phyloP scores from a whole-genome alignment of 2,113 vertebrate species.

The Falco punctatus region DNA sequence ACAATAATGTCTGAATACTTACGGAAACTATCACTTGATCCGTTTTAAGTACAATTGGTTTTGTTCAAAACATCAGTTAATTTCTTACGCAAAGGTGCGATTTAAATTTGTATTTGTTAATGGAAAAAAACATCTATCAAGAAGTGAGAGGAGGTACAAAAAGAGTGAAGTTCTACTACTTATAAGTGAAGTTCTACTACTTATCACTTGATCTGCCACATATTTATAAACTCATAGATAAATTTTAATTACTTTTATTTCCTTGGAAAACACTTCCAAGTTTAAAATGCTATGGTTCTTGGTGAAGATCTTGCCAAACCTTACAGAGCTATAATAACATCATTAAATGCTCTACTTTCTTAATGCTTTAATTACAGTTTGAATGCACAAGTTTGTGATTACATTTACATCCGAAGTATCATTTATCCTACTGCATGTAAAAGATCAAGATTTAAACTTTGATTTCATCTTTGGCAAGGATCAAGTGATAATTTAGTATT shows the following conservation, averaged over 20 bases:
- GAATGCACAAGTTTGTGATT: neutral
- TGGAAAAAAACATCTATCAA: neutral
- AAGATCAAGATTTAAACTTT: neutral
- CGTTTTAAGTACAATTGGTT: neutral
- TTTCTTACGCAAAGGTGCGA: neutral
- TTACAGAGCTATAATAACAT: neutral
- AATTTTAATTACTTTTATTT: neutral
- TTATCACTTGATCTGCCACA: neutral
- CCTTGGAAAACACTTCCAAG: conserved; percentile 5
- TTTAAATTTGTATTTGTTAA: neutral
- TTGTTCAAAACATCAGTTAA: neutral
- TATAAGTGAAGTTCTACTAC: neutral
- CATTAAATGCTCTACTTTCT: neutral
- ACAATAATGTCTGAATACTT: neutral
- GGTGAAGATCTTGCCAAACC: neutral
- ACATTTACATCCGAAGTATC: neutral
- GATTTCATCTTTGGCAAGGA: neutral
- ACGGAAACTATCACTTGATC: neutral
- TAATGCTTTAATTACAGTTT: neutral
- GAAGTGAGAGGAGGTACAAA: neutral
- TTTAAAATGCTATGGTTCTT: neutral
- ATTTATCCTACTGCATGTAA: neutral
- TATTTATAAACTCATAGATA: neutral
- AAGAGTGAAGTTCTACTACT: neutral
- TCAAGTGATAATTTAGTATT: neutral